Evolutionary conservation across 2,113 vertebrate genomes (phyloP), one percentile per base, ranked within the genome.

Genomic region (Dipodomys stephensi): DNA sequence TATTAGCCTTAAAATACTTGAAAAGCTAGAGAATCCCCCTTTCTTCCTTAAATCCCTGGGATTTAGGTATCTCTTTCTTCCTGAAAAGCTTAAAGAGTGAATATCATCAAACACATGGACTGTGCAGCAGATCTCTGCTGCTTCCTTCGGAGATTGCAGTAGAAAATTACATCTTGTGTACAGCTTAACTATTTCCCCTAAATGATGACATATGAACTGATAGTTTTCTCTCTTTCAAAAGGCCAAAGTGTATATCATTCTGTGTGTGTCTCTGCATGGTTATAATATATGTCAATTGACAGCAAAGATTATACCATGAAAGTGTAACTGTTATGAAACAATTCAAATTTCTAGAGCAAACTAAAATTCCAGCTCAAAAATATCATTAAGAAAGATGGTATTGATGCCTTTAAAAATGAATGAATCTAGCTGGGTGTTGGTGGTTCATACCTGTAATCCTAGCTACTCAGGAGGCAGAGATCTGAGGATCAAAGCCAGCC

Each of bases 41-140:
- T 25, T 28, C 12, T 4, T 6, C 35, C 57, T 77, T 68, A 83
- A 88, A 57, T 85, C 18, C 1, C 49, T 90, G 68, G 72, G 91
- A 84, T 64, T 87, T 67, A 87, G 19, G 20, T 83, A 60, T 81
- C 65, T 97, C 32, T 84, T 90, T 95, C 23, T 95, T 92, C 23
- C 23, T 87, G 12, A 7, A 92, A 77, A 81, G 81, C 20, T 87
- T 94, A 88, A 87, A 53, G 16, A 49, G 18, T 49, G 28, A 76
- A 25, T 69, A 80, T 74, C 81, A 76, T 91, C 77, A 88, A 95
- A 97, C 76, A 57, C 25, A 90, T 25, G n/a, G 23, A 23, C 57
- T 64, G 13, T 76, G 72, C 27, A 27, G 15, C 28, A 64, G 57
- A 39, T 39, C 90, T 87, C 64, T 7, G 25, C n/a, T 68, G 15